Evolutionary conservation across 2,113 vertebrate genomes (phyloP).

Genomic region (Brachypodius melanocephalos): DNA sequence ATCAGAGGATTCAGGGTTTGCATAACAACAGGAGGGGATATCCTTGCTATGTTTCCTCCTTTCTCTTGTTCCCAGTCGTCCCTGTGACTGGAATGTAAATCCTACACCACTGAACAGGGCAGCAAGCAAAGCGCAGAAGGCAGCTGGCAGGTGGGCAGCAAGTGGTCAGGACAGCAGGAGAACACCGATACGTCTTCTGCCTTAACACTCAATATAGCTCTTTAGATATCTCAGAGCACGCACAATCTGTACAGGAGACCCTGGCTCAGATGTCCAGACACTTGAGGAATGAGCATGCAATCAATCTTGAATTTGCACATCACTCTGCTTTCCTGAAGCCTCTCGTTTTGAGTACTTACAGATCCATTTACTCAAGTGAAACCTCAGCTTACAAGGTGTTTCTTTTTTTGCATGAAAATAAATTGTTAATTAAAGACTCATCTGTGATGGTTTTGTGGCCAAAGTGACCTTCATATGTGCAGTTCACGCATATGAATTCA

Average conservation of each 20-base stretch:
- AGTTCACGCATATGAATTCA: not conserved
- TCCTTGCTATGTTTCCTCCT: not conserved
- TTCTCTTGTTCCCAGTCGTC: constrained; percentile 1
- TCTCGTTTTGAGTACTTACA: not conserved
- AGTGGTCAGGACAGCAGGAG: constrained; percentile 1
- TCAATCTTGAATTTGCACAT: not conserved
- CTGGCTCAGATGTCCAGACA: not conserved
- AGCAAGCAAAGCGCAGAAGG: not conserved
- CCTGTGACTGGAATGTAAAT: constrained; percentile 13
- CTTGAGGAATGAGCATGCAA: not conserved
- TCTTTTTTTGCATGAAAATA: not conserved
- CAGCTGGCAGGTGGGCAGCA: not conserved
- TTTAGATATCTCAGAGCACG: not conserved
- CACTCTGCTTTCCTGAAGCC: not conserved
- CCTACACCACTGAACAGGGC: not conserved
- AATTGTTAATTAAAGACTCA: not conserved
- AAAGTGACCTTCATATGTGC: not conserved
- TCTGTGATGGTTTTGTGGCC: not conserved
- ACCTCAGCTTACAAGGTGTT: not conserved
- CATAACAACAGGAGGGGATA: not conserved
- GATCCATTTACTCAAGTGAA: not conserved
- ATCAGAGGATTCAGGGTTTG: not conserved
- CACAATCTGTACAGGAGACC: not conserved
- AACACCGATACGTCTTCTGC: not conserved
- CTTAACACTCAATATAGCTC: not conserved